A percentile compares a stretch with the other conserved stretches of the same genome.
Evolutionary conservation across 2,888 invertebrate genomes (phyloP).

Genomic region (Stomorhina lunata): DNA sequence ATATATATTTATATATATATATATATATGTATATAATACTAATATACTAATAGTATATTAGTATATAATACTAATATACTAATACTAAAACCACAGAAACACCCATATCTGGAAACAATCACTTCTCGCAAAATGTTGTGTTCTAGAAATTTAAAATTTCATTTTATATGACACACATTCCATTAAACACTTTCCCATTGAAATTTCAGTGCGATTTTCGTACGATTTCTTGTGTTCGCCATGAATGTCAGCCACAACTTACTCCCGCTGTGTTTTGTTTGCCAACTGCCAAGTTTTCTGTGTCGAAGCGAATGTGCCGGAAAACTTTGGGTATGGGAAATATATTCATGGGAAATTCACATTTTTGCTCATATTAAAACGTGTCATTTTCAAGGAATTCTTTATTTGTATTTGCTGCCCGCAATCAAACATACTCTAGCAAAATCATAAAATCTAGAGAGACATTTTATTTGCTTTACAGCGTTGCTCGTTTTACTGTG

Average conservation of each 20-base stretch:
- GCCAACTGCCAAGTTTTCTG: neutral
- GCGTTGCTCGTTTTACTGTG: constrained; percentile 50
- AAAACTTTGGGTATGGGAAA: neutral
- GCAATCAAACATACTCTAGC: neutral
- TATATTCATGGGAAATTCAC: constrained; percentile 36
- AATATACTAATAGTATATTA: no score
- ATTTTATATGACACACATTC: constrained; percentile 46
- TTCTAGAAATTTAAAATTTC: constrained; percentile 15
- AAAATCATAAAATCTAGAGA: neutral
- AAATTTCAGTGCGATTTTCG: constrained; percentile 35
- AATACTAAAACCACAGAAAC: neutral
- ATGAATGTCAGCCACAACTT: constrained; percentile 26
- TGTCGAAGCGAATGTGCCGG: neutral
- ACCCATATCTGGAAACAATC: constrained; percentile 15
- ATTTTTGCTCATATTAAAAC: constrained; percentile 55
- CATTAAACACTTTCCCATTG: constrained; percentile 59
- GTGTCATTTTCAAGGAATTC: constrained; percentile 44
- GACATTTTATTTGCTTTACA: constrained; percentile 15
- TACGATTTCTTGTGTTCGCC: constrained; percentile 9
- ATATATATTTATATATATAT: no score
- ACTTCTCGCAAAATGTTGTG: neutral
- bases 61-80: no score
- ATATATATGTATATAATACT: no score
- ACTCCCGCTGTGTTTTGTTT: constrained; percentile 35
- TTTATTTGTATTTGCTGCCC: constrained; percentile 32